Base-by-base conservation (phyloP, 2,113 vertebrate species). In the Corythornis cristatus region DNA sequence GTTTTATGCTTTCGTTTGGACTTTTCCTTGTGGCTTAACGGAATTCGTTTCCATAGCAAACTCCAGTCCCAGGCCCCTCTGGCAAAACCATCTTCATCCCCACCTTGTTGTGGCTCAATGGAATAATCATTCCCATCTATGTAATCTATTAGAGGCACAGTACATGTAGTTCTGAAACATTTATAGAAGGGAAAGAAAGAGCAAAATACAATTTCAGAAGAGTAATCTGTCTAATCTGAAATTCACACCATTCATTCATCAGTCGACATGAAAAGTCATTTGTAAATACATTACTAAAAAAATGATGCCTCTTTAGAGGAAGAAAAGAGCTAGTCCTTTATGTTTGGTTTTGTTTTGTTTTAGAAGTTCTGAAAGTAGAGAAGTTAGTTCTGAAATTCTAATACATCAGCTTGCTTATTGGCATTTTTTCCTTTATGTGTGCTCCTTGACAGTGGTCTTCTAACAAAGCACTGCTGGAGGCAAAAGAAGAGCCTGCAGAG, bases 61-160 rank as follows among this genome's bases (percentile, higher is more conserved):
- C 99, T 99, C 99, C 99, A 99, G 96, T 99, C 99, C 99, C 99
- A 99, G 91, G 99, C 99, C 97, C 99, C 99, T 97, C 99, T 97
- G 97, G 99, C 99, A 98, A 99, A 98, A 80, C 99, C 99, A 96
- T 99, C 99, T 98, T 99, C 99, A 95, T 99, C 99, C 82, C 99
- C 99, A 90, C 99, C 99, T 98, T 99, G 99, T 97, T 99, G 99
- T 31, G 99, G 98, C 97, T 99, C 99, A 98, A 99, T 98, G 97
- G 97, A 99, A 98, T 99, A 99, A 97, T 99, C 98, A 98, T 99
- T 99, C 97, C 99, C 99, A 97, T 99, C 99, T 99, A 99, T 99
- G 98, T 99, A 99, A 98, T 99, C 99, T 99, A 99, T 99, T 97
- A 99, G 98, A 85, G 99, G 99, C 93, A 99, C 99, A 97, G 99